Percentiles rank a stretch among this genome's conserved stretches.
phyloP scores from a whole-genome alignment of 2,113 vertebrate species.

The Dinomys branickii region DNA sequence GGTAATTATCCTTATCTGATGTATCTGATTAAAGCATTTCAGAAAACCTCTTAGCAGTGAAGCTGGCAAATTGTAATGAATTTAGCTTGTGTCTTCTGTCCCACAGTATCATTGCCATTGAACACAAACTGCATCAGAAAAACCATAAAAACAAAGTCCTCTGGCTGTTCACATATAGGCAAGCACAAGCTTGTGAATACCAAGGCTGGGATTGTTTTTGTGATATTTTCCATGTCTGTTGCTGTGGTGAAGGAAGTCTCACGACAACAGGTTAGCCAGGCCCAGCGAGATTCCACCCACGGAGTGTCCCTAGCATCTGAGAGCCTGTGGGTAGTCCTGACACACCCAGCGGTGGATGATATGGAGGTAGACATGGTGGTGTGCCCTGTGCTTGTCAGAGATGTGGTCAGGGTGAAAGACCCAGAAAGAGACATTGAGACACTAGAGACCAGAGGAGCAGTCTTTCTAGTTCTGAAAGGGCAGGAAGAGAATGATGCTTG shows the following conservation, averaged over 20 bases:
- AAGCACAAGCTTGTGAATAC: neutral
- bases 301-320: accelerated
- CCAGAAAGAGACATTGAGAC: neutral
- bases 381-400: too few species aligned
- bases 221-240: neutral
- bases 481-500: accelerated
- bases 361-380: accelerated
- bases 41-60: conserved; percentile 27
- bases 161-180: neutral
- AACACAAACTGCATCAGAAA: neutral
- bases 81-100: neutral
- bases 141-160: neutral
- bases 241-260: neutral
- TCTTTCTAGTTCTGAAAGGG: neutral
- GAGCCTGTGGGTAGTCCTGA: neutral
- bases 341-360: accelerated
- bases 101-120: neutral
- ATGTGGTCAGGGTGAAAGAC: neutral
- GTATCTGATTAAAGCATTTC: conserved; percentile 55
- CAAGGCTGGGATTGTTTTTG: neutral
- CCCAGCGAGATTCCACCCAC: neutral
- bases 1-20: conserved; percentile 70
- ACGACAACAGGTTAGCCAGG: neutral
- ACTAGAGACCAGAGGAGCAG: neutral
- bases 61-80: conserved; percentile 21